Evolutionary conservation across 1,140 invertebrate genomes (phyloP), one percentile per base, ranked within the genome.

Genomic region (Drosophila tani): DNA sequence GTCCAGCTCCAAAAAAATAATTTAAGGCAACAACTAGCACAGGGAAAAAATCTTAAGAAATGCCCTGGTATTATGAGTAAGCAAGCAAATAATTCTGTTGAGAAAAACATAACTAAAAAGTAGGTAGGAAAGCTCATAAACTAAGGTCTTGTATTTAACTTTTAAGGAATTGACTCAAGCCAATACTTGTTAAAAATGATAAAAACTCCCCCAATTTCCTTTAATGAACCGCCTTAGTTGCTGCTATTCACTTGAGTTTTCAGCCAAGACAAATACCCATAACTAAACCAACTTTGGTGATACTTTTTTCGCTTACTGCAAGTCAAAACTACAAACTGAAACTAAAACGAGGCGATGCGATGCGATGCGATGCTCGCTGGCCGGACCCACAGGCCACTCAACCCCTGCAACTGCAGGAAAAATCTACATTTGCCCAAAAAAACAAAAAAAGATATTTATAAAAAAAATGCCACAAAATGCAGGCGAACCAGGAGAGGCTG

Each of bases 351-450:
- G 49, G 47, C 46, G 49, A 70, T 40, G 60, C 62, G 53, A 59
- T 69, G 56, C 49, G 59, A 71, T 64, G 67, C 45, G 73, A 71
- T 74, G 69, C 76, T 64, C 46, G 75, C 75, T 57, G 74, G 51
- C 35, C 19, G 32, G 67, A 80, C 80, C 77, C 85, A 71, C 62
- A 85, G 82, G 85, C 85, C 86, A 82, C 87, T 90, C 82, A 87
- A 84, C 82, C 82, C 79, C 51, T 21, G 7, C 79, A 81, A 88
- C 74, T 82, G 11, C 41, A 63, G 40, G 45, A 81, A 81, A 90
- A 86, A 91, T 90, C 82, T 90, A 82, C 81, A 85, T 91, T 91
- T 91, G 79, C 85, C 83, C 79, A 91, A 91, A 56, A 40, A 53
- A 46, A 8, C 19, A 38, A 38, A 15, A 27, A 6, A 27, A 27